Conservation (phyloP, 2,113 vertebrate species). For the Trogon melanurus region DNA sequence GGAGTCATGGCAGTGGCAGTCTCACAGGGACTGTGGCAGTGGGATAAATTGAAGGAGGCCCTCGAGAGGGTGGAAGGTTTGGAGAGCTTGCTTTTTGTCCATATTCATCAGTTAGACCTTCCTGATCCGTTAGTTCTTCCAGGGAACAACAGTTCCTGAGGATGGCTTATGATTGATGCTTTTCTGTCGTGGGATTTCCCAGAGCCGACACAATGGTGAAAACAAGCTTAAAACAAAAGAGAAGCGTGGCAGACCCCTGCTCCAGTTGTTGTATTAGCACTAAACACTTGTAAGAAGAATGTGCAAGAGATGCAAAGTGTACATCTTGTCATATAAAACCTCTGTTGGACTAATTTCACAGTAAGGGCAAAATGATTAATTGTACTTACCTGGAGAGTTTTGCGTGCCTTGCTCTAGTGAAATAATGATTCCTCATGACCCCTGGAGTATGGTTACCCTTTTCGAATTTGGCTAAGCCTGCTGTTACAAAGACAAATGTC, state of each 20-base stretch:
- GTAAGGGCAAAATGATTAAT: not conserved
- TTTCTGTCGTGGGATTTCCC: not conserved
- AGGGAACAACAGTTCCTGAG: not conserved
- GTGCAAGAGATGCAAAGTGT: not conserved
- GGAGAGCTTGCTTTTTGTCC: not conserved
- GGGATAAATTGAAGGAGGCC: not conserved
- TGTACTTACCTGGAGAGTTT: not conserved
- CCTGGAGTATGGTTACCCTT: not conserved
- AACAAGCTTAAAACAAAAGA: not conserved
- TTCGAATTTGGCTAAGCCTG: not conserved
- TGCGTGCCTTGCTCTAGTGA: not conserved
- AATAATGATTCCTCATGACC: not conserved
- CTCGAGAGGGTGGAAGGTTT: not conserved
- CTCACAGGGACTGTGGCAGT: slow-evolving; percentile 2
- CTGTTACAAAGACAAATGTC: not conserved
- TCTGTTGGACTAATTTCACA: not conserved
- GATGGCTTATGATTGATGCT: not conserved
- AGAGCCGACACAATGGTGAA: not conserved
- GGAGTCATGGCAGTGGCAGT: not conserved
- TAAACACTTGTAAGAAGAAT: not conserved
- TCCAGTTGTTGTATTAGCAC: not conserved
- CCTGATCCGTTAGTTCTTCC: not conserved
- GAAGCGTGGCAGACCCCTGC: not conserved
- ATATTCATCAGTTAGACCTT: not conserved
- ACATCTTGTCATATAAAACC: not conserved